Evolutionary conservation across 2,888 invertebrate species (phyloP), one percentile per base, ranked within the genome.

Genomic region (Hermaeophaga mercurialis): DNA sequence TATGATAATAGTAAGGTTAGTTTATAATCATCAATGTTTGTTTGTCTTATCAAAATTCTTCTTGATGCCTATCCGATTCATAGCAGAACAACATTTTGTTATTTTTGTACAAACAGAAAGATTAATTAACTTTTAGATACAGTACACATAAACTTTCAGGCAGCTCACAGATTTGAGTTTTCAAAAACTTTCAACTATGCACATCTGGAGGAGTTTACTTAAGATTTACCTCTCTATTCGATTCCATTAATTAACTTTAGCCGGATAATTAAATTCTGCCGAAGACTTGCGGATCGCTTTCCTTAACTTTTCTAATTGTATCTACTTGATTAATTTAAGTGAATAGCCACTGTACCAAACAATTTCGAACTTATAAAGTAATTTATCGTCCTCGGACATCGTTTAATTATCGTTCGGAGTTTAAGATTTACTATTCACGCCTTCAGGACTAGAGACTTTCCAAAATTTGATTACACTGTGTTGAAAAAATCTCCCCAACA

Each of bases 331-430:
- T 72, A 72, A 71, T 71, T 63, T 67, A 56, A 62, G 59, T 63
- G 66, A 70, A 69, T 70, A 57, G 70, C 68, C 68, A 62, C 61
- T 64, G 62, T 50, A 63, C 58, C 61, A 54, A 67, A 70, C 71
- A 70, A 67, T 70, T 64, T 64, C 59, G 38, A 67, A 67, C 52
- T 70, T 69, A 64, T 65, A 65, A 70, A 70, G 69, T 70, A 70
- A 72, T 72, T 72, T 71, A 69, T 71, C 64, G 63, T 66, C 61
- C 64, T 70, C 67, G 71, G 72, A 71, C 70, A 67, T 67, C 66
- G 60, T 72, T 72, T 72, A 72, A 71, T 72, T 71, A 69, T 50
- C 46, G 58, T 61, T 58, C 50, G 55, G 59, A 63, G 61, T 65
- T 66, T 62, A 64, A 65, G 65, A 67, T 66, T 62, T 56, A 53